Base-by-base conservation (phyloP, 2,888 invertebrate genomes). In the Steinernema hermaphroditum region DNA sequence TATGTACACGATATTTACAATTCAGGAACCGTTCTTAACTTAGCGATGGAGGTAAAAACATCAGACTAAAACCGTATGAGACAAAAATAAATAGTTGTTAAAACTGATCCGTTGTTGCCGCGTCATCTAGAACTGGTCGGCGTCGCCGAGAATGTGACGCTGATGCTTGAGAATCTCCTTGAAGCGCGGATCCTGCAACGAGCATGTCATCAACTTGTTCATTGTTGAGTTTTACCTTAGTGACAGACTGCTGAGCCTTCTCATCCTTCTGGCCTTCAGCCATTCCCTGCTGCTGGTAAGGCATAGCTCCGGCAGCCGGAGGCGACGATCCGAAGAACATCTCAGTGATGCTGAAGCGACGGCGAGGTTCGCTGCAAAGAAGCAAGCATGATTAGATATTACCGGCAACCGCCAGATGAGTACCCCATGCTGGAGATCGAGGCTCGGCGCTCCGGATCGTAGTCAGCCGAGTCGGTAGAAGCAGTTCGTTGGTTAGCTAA, bases 91-190 rank as follows among this genome's bases (percentile, higher is more conserved):
- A 19, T 46, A 46, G n/a, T n/a, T 19, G 46, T 46, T 2, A 46
- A 46, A 46, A 41, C 41, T 14, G 16, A n/a, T 14, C n/a, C 9
- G 9, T 46, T 46, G 4, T 16, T 46, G 46, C n/a, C 16, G 46
- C 46, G 46, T 4, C 4, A n/a, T n/a, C n/a, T n/a, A n/a, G n/a
- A n/a, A n/a, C n/a, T n/a, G n/a, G n/a, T n/a, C n/a, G n/a, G n/a
- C n/a, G n/a, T 80, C 79, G 14, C 78, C 78, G 32, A 80, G 76
- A 32, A 80, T 77, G 69, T 76, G 76, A 74, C 75, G 77, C 72
- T 80, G 80, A 68, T 79, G 79, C 74, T 79, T 78, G 76, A 80
- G 75, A 73, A 80, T 76, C 69, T 79, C 80, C 71, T 79, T 80
- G 78, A 80, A 80, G 46, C 80, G 77, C 29, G 76, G 74, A 68